A percentile compares a stretch with the other conserved stretches of the same genome.
Conservation (phyloP, 2,888 invertebrate species). For the Drosophila mercatorum region DNA sequence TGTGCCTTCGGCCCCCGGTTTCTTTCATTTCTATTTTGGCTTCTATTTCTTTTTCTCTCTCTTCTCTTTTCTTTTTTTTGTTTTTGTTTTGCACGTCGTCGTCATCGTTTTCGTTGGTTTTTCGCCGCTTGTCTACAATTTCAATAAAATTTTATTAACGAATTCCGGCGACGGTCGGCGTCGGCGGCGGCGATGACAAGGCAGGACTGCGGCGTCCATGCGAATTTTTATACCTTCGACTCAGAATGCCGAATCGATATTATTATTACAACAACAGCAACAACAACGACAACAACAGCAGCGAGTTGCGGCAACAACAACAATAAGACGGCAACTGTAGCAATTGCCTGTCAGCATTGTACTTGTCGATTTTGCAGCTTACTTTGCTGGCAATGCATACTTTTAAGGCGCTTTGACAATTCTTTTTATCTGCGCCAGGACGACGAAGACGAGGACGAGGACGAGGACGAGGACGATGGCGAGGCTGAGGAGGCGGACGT, state of each 20-base stretch:
- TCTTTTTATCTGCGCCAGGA: constrained; percentile 77
- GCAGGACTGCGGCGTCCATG: constrained; percentile 45
- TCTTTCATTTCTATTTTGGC: constrained; percentile 26
- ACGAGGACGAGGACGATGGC: constrained; percentile 6
- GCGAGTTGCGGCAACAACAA: constrained; percentile 4
- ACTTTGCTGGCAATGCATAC: constrained; percentile 81
- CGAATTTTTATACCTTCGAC: constrained; percentile 69
- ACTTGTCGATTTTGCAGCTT: constrained; percentile 81
- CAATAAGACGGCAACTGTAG: constrained; percentile 56
- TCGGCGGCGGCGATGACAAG: constrained; percentile 69
- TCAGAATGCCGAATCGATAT: constrained; percentile 73
- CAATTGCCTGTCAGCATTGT: constrained; percentile 81
- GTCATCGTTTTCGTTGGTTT: constrained; percentile 66
- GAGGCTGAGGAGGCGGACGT: constrained; percentile 59
- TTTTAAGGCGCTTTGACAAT: constrained; percentile 81
- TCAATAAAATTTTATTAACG: constrained; percentile 84
- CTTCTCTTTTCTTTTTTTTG: constrained; percentile 66
- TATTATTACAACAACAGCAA: constrained; percentile 77
- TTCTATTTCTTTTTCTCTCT: constrained; percentile 42
- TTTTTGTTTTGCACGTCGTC: constrained; percentile 80
- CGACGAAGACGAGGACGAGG: constrained; percentile 31
- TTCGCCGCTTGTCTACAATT: constrained; percentile 83
- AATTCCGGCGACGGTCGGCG: constrained; percentile 79
- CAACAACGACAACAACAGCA: constrained; percentile 54
- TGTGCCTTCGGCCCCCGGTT: constrained; percentile 35